Percentiles rank a stretch among this genome's conserved stretches.
Evolutionary conservation across 1,140 invertebrate genomes (phyloP).

Genomic region (Drusus annulatus): DNA sequence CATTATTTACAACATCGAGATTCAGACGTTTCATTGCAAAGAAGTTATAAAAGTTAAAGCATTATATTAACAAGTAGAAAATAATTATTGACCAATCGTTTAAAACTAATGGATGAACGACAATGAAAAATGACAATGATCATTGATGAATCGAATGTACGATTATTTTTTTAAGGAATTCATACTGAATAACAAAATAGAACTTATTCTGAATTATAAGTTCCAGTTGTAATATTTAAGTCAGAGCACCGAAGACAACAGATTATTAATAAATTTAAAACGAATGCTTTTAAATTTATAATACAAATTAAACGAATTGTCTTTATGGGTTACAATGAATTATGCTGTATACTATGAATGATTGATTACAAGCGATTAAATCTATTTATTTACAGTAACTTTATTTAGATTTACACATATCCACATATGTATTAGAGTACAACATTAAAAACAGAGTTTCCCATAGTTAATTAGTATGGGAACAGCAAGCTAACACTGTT

Average conservation of each 20-base stretch:
- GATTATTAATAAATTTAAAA: background rate
- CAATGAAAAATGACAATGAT: too few relatives aligned
- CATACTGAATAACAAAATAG: constrained; percentile 4
- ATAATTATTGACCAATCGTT: background rate
- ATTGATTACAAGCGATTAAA: constrained; percentile 3
- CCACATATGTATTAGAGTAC: background rate
- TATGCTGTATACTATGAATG: background rate
- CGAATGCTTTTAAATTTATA: background rate
- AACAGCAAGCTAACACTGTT: constrained; percentile 42
- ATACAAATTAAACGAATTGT: background rate
- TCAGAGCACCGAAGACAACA: constrained; percentile 25
- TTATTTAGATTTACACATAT: background rate
- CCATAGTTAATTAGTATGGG: too few relatives aligned
- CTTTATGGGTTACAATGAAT: background rate
- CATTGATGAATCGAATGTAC: too few relatives aligned
- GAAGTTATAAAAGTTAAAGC: constrained; percentile 17
- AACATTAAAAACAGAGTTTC: too few relatives aligned
- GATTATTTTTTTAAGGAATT: too few relatives aligned
- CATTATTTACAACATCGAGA: constrained; percentile 7
- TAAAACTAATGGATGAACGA: too few relatives aligned
- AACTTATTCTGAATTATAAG: constrained; percentile 23
- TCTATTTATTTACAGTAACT: background rate
- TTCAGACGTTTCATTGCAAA: constrained; percentile 13
- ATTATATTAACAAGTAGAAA: constrained; percentile 13
- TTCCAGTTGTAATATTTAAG: constrained; percentile 17